These are phyloP conservation scores for Fregetta grallaria DNA, from an alignment of 2,113 vertebrate species.

Conservation along the genomic window DNA sequence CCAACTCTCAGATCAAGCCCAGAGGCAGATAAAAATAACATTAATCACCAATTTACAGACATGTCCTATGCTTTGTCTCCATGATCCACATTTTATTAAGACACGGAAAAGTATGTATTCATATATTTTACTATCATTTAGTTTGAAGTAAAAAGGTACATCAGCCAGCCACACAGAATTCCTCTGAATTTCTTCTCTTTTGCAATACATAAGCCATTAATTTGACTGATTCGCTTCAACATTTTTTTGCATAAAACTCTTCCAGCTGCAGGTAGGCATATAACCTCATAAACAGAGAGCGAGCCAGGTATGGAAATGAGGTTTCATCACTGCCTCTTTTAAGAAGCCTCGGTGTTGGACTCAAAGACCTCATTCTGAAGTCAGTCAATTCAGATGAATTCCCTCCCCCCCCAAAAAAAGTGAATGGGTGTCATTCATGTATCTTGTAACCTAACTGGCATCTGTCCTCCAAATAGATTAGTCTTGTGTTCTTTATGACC, in stretches of 20 bases:
- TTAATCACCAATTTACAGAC: neutral
- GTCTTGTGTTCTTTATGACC: neutral
- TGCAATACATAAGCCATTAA: neutral
- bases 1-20: neutral
- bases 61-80: neutral
- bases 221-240: neutral
- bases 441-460: neutral
- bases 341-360: neutral
- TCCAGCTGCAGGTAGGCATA: neutral
- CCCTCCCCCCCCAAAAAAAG: fast-evolving
- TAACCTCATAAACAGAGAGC: neutral
- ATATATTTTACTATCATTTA: neutral
- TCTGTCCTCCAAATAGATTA: neutral
- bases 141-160: neutral
- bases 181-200: neutral
- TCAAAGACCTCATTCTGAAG: conserved; percentile 37
- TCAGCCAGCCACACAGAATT: neutral
- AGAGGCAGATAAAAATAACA: neutral
- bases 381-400: neutral
- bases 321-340: conserved; percentile 25
- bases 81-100: neutral
- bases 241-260: neutral
- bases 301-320: conserved; percentile 40
- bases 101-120: neutral
- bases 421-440: conserved; percentile 2